Base-by-base conservation (phyloP, 2,888 invertebrate genomes). In the Diploptera punctata region DNA sequence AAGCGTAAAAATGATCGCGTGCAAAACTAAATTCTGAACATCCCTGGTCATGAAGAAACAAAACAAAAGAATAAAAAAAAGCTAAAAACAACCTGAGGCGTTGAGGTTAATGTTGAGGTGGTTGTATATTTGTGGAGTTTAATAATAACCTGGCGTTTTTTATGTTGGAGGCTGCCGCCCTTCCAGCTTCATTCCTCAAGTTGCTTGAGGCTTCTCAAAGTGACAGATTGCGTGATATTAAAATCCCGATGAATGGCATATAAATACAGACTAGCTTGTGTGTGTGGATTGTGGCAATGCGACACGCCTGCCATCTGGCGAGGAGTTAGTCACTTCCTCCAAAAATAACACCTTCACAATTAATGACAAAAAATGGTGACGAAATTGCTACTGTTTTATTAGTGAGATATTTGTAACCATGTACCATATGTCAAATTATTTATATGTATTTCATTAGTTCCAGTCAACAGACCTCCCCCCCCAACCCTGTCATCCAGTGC, bases 161-260 rank as follows among this genome's bases (percentile, higher is more conserved):
- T 57, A 4, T 29, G 29, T 57, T 57, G 16, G 16, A 1, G 7
- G 7, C n/a, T 57, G 29, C 31, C 57, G 29, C 57, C 31, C 29
- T n/a, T 10, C n/a, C n/a, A n/a, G n/a, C n/a, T n/a, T n/a, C n/a
- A n/a, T n/a, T n/a, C n/a, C n/a, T n/a, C n/a, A n/a, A n/a, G n/a
- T n/a, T 7, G 29, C 29, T 26, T 26, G 65, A 7, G 44, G 44
- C 65, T 65, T 43, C 43, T 43, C 65, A 65, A 29, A 65, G 47
- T 33, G 65, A 65, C 65, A 65, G 26, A 65, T 65, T 65, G 65
- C 47, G 44, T 65, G 65, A 65, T 65, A 65, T 29, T 57, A 19
- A n/a, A 57, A 57, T 57, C 57, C 29, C 21, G 57, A 7, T 29
- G 29, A 10, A 57, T 57, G n/a, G 57, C 29, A 57, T 2, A 57